phyloP scores from a whole-genome alignment of 2,888 invertebrate genomes.

The Zele albiditarsus region DNA sequence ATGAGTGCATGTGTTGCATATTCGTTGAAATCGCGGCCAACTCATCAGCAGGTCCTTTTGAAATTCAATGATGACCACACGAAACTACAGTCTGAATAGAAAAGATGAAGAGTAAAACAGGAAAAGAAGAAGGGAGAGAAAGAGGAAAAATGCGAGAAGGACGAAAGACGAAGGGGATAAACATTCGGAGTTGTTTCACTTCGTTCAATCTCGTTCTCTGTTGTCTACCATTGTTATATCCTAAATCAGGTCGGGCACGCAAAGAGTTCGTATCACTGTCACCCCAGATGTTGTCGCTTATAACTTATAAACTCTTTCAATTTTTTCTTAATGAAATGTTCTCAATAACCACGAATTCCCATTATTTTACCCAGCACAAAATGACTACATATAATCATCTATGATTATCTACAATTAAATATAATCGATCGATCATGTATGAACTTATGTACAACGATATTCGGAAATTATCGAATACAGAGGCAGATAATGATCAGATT shows the following conservation, averaged over 20 bases:
- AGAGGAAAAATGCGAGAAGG: not conserved
- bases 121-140: not conserved
- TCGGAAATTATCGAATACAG: too few species aligned
- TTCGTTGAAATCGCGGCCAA: conserved; percentile 39
- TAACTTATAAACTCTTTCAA: too few species aligned
- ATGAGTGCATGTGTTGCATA: not conserved
- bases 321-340: too few species aligned
- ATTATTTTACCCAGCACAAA: too few species aligned
- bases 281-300: not conserved
- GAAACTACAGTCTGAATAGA: not conserved
- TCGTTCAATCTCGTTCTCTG: conserved; percentile 32
- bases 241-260: conserved; percentile 7
- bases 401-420: too few species aligned
- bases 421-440: too few species aligned
- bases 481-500: too few species aligned
- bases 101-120: not conserved
- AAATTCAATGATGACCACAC: conserved; percentile 48
- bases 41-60: conserved; percentile 44
- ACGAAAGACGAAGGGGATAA: not conserved
- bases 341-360: too few species aligned
- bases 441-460: too few species aligned
- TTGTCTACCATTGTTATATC: conserved; percentile 6
- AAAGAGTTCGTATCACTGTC: not conserved
- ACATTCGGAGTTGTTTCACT: conserved; percentile 30
- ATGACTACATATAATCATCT: too few species aligned